Base-by-base conservation (phyloP, 2,797 vertebrate genomes). In the Simalia tracyae region DNA sequence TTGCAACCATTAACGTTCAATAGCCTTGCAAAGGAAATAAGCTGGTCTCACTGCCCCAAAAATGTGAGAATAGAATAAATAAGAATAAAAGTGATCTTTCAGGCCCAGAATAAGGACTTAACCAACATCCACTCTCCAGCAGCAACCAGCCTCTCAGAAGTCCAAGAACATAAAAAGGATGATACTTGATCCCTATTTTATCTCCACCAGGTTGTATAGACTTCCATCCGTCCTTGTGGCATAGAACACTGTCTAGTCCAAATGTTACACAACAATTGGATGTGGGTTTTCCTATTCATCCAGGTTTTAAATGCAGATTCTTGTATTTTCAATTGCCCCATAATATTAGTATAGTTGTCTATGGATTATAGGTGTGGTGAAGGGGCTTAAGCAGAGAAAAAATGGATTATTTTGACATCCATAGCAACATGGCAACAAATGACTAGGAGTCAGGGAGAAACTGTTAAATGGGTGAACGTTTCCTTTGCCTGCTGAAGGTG, bases 1-100 rank as follows among this genome's bases (percentile, higher is more conserved):
- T 95, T 96, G 94, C 94, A 28, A 28, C n/a, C n/a, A 26, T 42
- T 72, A 6, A 84, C 11, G 22, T 84, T 61, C 86, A 63, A 17
- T 63, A 8, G 11, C 42, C 22, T 36, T 19, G 56, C 28, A 64
- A 76, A 57, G 66, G 12, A 9, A 61, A 50, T 17, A 31, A 56
- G 5, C 17, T 36, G 56, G 68, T 5, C 14, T 81, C 17, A 12
- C 15, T 17, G 5, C 15, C 36, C 22, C 1, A 17, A 31, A 68
- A 31, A 64, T 28, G 63, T 28, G 63, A 28, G 24, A 64, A 28
- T 68, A 68, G n/a, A 84, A 2, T 14, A 50, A 10, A 84, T 26
- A 26, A 84, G 19, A 46, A 54, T 54, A 26, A 84, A 84, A 26
- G 46, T 14, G 50, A 54, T 4, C 46, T 28, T 54, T 24, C 26